Conservation (phyloP, 2,888 invertebrate genomes). For the Rhopalosiphum nymphaeae region DNA sequence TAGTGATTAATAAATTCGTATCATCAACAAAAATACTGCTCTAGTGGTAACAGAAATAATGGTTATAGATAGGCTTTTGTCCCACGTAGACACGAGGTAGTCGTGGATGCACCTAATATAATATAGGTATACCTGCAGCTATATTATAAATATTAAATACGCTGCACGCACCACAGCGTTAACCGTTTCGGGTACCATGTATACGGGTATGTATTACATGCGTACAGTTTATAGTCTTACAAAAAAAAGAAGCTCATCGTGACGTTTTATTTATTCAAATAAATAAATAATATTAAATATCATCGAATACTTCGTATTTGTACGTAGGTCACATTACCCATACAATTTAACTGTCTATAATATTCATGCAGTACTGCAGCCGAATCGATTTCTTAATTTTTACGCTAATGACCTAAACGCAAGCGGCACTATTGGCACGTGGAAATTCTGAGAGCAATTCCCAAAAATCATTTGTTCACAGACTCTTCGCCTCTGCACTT, state of each 20-base stretch:
- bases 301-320: background rate
- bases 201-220: background rate
- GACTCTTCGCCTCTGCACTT: background rate
- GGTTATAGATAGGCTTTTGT: background rate
- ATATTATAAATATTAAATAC: background rate
- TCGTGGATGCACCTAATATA: background rate
- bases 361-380: background rate
- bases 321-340: background rate
- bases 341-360: background rate
- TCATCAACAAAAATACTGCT: background rate
- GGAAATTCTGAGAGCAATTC: background rate
- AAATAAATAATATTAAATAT: background rate
- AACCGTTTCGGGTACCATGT: background rate
- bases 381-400: background rate
- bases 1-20: background rate
- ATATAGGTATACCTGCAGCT: no score
- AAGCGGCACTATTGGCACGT: background rate
- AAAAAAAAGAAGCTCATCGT: background rate
- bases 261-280: background rate
- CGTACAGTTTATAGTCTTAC: background rate
- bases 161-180: background rate
- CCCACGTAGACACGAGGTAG: background rate
- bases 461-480: background rate
- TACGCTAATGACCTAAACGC: background rate
- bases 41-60: background rate